Base-by-base conservation (phyloP, 2,113 vertebrate genomes). In the Perca fluviatilis region DNA sequence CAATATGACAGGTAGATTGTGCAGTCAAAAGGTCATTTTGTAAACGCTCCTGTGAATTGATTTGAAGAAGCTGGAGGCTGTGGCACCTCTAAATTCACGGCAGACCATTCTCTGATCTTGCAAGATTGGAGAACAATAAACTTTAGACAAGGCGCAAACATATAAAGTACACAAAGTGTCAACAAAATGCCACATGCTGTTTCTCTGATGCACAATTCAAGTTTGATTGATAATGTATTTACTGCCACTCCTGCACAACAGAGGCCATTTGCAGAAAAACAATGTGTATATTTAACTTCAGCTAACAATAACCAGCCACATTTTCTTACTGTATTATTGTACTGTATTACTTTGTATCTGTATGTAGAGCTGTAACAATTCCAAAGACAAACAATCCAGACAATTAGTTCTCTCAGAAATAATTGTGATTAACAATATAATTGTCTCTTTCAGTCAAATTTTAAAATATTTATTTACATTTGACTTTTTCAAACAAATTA, bases 1-100 rank as follows among this genome's bases (percentile, higher is more conserved):
- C 15, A 71, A 25, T 51, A 33, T 13, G 8, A 73, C 62, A 1
- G 4, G 57, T 49, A 69, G 46, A 60, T 33, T 2, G 16, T 56
- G 30, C 13, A 27, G n/a, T 75, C 57, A 51, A 61, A 61, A 74
- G 30, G 67, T 70, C 33, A 33, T 33, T 33, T 33, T 33, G 33
- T 6, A 33, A 33, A 33, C 0, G 33, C 33, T 33, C 6, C 33
- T 33, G 33, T 33, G 33, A 33, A 1, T 33, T 33, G 33, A 33
- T 51, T 80, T 61, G 23, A 47, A 27, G 23, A 50, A 16, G 19
- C 62, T 51, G n/a, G 0, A 47, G 15, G 47, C 43, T 40, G 15
- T 4, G 27, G 9, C 11, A 30, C 0, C n/a, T 73, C 57, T 40
- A 14, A 64, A 60, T 23, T 25, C 40, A 68, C 27, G 19, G 58